phyloP scores from a whole-genome alignment of 1,140 invertebrate species.

The Ladona fulva region DNA sequence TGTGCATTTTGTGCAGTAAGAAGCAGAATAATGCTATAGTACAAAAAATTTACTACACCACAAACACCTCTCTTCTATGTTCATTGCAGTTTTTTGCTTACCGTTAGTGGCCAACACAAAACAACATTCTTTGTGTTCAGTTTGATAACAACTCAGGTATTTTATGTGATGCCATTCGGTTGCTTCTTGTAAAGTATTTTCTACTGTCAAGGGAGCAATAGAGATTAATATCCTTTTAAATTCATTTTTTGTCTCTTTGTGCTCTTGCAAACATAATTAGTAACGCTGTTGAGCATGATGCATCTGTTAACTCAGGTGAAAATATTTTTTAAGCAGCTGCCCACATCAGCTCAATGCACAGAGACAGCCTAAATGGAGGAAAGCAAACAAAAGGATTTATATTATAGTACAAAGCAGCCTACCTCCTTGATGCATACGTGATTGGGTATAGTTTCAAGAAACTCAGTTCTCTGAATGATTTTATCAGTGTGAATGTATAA shows the following conservation, averaged over 20 bases:
- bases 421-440: neutral
- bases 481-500: neutral
- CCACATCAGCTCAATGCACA: neutral
- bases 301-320: neutral
- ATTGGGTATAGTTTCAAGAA: slow-evolving; percentile 1
- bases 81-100: slow-evolving; percentile 4
- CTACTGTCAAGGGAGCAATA: neutral
- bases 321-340: neutral
- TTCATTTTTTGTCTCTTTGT: neutral
- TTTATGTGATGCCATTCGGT: slow-evolving; percentile 5
- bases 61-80: neutral
- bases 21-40: neutral
- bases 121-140: neutral
- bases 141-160: slow-evolving; percentile 6
- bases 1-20: neutral
- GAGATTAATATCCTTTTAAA: neutral
- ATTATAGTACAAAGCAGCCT: slow-evolving; percentile 9
- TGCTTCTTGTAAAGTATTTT: neutral
- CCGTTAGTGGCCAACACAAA: neutral
- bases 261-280: neutral
- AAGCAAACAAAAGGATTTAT: slow-evolving; percentile 10
- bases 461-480: slow-evolving; percentile 1
- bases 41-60: neutral
- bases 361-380: neutral
- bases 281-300: neutral